A percentile compares a stretch with the other conserved stretches of the same genome.
These are phyloP conservation scores for Acanthopleura granulata DNA, from an alignment of 2,888 invertebrate genomes.

Conservation along the genomic window DNA sequence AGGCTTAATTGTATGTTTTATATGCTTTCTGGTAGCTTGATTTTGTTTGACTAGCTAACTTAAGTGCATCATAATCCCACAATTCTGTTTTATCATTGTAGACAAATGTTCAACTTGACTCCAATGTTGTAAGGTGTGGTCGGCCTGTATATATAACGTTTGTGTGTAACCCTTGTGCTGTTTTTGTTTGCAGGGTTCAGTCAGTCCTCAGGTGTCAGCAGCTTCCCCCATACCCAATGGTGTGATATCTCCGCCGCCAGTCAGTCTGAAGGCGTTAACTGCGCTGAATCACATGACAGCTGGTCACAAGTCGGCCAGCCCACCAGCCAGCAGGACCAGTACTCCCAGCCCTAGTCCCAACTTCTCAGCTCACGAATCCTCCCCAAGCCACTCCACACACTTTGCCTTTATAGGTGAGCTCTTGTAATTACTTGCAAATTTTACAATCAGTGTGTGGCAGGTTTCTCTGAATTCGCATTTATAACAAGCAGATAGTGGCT, in stretches of 20 bases:
- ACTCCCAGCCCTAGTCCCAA: constrained; percentile 18
- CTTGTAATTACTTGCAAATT: no score
- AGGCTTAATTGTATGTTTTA: no score
- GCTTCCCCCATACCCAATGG: constrained; percentile 47
- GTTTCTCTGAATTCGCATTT: no score
- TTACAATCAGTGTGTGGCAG: no score
- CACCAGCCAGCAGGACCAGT: constrained; percentile 5
- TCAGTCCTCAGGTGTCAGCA: constrained; percentile 46
- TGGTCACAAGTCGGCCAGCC: background rate
- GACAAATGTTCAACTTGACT: no score
- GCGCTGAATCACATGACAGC: constrained; percentile 11
- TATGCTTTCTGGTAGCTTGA: no score
- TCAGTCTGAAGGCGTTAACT: constrained; percentile 13
- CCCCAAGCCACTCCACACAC: constrained; percentile 1
- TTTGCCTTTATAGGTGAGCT: constrained; percentile 4
- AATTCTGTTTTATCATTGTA: no score
- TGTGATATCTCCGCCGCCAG: constrained; percentile 25
- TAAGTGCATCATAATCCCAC: no score
- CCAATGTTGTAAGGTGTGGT: no score
- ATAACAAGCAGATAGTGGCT: no score
- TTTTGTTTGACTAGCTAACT: no score
- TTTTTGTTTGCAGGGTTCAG: constrained; percentile 43
- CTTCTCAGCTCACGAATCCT: background rate
- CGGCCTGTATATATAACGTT: no score
- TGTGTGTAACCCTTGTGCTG: background rate